phyloP scores from a whole-genome alignment of 2,113 vertebrate genomes.

The Hemibagrus wyckioides region DNA sequence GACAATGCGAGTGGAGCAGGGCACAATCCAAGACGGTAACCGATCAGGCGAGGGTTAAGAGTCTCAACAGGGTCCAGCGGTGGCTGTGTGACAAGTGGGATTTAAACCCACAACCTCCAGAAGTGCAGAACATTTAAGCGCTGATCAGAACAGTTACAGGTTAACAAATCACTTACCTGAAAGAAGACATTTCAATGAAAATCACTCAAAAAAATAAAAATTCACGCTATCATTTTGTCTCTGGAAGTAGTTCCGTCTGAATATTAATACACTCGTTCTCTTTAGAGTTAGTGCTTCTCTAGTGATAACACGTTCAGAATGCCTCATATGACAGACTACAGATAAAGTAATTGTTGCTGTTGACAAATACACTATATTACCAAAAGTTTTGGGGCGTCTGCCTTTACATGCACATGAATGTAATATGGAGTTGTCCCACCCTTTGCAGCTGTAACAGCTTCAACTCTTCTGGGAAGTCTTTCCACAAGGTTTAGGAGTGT shows the following conservation, averaged over 20 bases:
- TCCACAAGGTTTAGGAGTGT: too few relatives aligned
- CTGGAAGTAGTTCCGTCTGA: background rate
- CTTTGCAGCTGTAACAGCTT: too few relatives aligned
- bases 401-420: too few relatives aligned
- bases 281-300: background rate
- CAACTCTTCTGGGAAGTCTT: too few relatives aligned
- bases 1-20: background rate
- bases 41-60: background rate
- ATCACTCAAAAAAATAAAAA: background rate
- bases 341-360: background rate
- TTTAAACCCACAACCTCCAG: conserved; percentile 1
- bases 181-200: background rate
- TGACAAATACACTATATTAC: background rate
- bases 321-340: background rate
- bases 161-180: background rate
- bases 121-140: too few relatives aligned
- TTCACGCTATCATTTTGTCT: background rate
- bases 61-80: background rate
- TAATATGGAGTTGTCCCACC: too few relatives aligned
- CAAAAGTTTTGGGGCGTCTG: too few relatives aligned
- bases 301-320: background rate
- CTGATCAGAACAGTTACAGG: background rate
- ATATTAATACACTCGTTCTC: background rate
- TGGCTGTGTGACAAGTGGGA: background rate
- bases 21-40: background rate